These are phyloP conservation scores for Grus americana DNA, from an alignment of 2,113 vertebrate genomes.

Conservation along the genomic window DNA sequence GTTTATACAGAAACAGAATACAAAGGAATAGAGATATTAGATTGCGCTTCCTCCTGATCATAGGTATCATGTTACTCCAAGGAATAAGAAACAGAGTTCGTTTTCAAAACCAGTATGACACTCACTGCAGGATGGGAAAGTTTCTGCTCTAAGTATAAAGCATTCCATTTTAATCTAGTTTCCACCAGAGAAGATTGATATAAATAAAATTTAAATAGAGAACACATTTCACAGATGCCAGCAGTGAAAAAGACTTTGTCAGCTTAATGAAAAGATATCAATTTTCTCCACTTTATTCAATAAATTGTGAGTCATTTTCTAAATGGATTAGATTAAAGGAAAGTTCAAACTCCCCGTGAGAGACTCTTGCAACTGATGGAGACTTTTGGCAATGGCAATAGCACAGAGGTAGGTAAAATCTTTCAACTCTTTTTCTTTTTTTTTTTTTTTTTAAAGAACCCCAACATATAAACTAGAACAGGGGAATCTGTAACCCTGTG, in stretches of 20 bases:
- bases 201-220: conserved; percentile 83
- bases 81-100: conserved; percentile 19
- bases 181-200: conserved; percentile 71
- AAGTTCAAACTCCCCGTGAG: conserved; percentile 72
- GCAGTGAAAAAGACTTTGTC: conserved; percentile 78
- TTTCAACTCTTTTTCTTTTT: background rate
- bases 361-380: conserved; percentile 42
- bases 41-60: background rate
- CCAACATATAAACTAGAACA: conserved; percentile 12
- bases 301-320: conserved; percentile 79
- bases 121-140: conserved; percentile 35
- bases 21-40: conserved; percentile 1
- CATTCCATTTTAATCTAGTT: conserved; percentile 71
- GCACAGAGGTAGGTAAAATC: conserved; percentile 19
- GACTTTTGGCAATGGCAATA: conserved; percentile 53
- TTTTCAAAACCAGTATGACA: conserved; percentile 34
- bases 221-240: conserved; percentile 76
- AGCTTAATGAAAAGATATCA: conserved; percentile 81
- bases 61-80: background rate
- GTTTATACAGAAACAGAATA: background rate
- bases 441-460: conserved; percentile 14
- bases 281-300: conserved; percentile 80
- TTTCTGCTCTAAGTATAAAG: conserved; percentile 43
- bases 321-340: conserved; percentile 82
- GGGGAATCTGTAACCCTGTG: conserved; percentile 18